Conservation (phyloP, 2,797 vertebrate genomes). For the Anolis apletophallus region DNA sequence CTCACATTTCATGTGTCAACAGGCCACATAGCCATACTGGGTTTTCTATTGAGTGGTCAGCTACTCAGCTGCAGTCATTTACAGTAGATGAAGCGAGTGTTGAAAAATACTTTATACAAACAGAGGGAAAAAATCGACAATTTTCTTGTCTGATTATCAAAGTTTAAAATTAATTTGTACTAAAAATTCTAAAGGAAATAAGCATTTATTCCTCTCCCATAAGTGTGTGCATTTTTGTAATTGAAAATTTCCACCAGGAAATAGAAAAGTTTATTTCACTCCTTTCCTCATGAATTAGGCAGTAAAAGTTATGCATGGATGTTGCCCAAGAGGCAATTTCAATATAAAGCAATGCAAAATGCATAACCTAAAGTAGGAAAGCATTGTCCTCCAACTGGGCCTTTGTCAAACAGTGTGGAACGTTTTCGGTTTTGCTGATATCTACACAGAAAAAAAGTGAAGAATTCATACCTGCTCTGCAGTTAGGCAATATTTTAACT, state of each 20-base stretch:
- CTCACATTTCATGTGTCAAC: background rate
- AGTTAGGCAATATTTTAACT: conserved; percentile 1
- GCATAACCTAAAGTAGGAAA: conserved; percentile 2
- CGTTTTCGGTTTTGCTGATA: background rate
- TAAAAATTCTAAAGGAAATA: conserved; percentile 1
- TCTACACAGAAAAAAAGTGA: conserved; percentile 30
- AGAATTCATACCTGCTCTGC: conserved; percentile 30
- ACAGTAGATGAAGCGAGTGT: background rate
- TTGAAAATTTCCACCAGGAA: conserved; percentile 27
- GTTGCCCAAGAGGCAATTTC: conserved; percentile 8
- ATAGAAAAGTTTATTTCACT: background rate
- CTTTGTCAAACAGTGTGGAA: conserved; percentile 30
- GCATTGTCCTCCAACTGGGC: conserved; percentile 34
- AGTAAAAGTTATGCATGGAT: conserved; percentile 18
- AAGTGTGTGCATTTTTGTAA: background rate
- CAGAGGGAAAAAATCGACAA: background rate
- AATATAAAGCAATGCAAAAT: conserved; percentile 20
- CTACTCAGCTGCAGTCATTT: background rate
- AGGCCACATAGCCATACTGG: background rate
- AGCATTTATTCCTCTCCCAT: background rate
- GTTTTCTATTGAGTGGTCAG: background rate
- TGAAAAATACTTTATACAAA: background rate
- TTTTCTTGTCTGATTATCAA: background rate
- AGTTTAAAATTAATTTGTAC: conserved; percentile 15
- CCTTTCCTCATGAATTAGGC: background rate